Evolutionary conservation across 2,113 vertebrate species (phyloP).

Genomic region (Channa maculata): DNA sequence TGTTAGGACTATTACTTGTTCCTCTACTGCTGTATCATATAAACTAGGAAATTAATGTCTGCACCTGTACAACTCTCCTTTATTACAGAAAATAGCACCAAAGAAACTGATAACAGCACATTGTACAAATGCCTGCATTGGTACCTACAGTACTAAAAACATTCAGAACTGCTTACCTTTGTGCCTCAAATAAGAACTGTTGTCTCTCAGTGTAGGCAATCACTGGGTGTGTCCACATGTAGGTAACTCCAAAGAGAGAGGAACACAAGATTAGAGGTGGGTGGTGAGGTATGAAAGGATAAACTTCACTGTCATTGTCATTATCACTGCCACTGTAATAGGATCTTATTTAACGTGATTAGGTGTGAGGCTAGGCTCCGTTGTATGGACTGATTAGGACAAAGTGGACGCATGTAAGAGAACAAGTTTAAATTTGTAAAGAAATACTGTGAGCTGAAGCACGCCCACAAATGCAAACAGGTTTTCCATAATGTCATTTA

Average conservation of each 20-base stretch:
- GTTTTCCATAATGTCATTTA: too few relatives aligned
- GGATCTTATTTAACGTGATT: constrained; percentile 50
- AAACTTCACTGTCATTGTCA: constrained; percentile 48
- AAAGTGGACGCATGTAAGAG: not conserved
- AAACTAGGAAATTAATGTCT: not conserved
- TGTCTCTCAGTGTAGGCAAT: not conserved
- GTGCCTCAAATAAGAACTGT: not conserved
- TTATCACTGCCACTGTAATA: constrained; percentile 21
- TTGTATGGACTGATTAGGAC: not conserved
- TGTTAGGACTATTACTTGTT: too few relatives aligned
- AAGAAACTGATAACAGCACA: not conserved
- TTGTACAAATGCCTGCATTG: not conserved
- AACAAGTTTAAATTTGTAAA: too few relatives aligned
- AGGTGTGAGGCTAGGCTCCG: constrained; percentile 14
- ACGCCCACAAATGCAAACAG: too few relatives aligned
- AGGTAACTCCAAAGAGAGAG: not conserved
- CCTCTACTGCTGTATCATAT: too few relatives aligned
- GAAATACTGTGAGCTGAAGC: too few relatives aligned
- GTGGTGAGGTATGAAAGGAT: constrained; percentile 37
- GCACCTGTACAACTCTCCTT: not conserved
- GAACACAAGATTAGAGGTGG: constrained; percentile 16
- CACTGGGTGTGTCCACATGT: constrained; percentile 10
- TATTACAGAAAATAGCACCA: not conserved
- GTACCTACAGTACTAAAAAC: not conserved
- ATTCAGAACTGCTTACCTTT: constrained; percentile 27